Evolutionary conservation across 2,113 vertebrate genomes (phyloP).

Genomic region (Entomyzon cyanotis): DNA sequence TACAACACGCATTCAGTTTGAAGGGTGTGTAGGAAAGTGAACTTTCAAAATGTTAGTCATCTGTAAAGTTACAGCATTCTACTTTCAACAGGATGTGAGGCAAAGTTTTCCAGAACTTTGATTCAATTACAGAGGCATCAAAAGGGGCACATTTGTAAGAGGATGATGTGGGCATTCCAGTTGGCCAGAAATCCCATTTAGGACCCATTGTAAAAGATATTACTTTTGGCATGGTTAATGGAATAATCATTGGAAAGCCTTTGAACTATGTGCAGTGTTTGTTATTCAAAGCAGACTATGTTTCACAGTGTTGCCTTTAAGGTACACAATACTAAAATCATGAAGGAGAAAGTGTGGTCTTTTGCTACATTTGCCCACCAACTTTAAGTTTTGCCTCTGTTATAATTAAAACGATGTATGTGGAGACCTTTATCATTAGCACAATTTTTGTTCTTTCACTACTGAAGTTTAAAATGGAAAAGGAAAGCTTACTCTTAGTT

Average conservation of each 20-base stretch:
- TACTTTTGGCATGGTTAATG: neutral
- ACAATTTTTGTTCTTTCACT: neutral
- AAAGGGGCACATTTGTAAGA: neutral
- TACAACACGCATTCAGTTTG: neutral
- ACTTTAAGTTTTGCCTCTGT: neutral
- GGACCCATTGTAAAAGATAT: neutral
- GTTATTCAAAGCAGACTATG: neutral
- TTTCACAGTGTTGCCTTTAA: neutral
- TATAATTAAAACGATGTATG: neutral
- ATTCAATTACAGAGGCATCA: neutral
- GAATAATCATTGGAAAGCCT: neutral
- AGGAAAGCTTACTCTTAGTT: neutral
- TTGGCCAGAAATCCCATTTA: neutral
- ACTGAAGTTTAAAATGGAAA: neutral
- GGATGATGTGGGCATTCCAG: neutral
- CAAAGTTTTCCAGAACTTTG: neutral
- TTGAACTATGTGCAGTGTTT: neutral
- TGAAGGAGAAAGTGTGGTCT: neutral
- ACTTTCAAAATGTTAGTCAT: slow-evolving; percentile 6
- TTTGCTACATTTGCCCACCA: neutral
- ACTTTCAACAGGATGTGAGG: neutral
- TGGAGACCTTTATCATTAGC: neutral
- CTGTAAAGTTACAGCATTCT: neutral
- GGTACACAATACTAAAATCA: neutral
- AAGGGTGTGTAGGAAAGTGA: neutral